These are phyloP conservation scores for Ctena decussata DNA, from an alignment of 2,888 invertebrate genomes.

Conservation along the genomic window DNA sequence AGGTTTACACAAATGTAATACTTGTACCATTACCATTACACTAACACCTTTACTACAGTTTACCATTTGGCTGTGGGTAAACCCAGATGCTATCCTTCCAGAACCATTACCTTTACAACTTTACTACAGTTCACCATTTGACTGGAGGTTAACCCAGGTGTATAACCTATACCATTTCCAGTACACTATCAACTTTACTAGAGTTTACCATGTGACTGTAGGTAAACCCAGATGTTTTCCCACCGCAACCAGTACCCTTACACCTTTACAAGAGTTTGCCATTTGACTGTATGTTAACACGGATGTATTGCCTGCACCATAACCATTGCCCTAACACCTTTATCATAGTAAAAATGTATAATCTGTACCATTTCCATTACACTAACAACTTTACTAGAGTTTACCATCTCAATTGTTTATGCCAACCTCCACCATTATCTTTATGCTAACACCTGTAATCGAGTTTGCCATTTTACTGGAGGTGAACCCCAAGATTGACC, in stretches of 20 bases:
- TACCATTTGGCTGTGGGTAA: too few relatives aligned
- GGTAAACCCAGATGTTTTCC: too few relatives aligned
- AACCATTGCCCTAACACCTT: too few relatives aligned
- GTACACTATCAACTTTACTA: neutral
- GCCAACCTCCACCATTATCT: neutral
- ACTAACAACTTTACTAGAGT: neutral
- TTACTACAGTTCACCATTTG: neutral
- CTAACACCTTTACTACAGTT: neutral
- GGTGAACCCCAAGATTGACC: neutral
- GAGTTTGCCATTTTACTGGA: too few relatives aligned
- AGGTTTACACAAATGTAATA: too few relatives aligned
- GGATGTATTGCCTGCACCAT: too few relatives aligned
- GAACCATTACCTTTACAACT: neutral
- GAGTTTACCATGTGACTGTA: neutral
- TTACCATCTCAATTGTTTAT: neutral
- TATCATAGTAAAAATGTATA: too few relatives aligned
- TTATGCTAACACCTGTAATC: neutral
- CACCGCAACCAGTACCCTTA: neutral
- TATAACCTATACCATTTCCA: neutral
- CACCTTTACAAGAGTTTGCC: neutral
- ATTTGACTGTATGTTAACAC: neutral
- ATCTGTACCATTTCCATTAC: too few relatives aligned
- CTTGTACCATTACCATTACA: neutral
- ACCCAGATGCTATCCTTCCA: neutral
- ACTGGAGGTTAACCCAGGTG: too few relatives aligned